Evolutionary conservation across 2,797 vertebrate species (phyloP).

Genomic region (Poecilia picta): DNA sequence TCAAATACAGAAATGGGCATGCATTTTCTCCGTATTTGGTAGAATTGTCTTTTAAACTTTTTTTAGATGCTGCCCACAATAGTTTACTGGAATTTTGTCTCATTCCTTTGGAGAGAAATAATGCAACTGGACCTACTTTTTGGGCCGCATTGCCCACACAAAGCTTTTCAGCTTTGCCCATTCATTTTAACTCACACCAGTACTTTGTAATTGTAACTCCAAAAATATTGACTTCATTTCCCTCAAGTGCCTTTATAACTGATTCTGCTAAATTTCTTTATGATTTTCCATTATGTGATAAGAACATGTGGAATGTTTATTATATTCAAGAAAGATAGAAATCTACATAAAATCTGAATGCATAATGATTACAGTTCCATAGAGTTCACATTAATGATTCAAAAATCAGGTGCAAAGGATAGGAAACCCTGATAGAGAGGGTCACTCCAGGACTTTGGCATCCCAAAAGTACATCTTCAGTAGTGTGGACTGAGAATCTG

Average conservation of each 20-base stretch:
- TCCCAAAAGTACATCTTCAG: background rate
- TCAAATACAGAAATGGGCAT: background rate
- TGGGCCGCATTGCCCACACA: background rate
- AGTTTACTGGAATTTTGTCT: background rate
- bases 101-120: background rate
- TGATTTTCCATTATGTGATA: background rate
- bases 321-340: background rate
- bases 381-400: background rate
- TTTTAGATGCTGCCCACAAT: background rate
- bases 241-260: background rate
- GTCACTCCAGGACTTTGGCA: background rate
- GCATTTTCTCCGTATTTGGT: background rate
- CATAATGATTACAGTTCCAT: background rate
- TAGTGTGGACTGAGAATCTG: background rate
- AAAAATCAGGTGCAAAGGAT: background rate
- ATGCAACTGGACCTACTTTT: background rate
- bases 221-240: background rate
- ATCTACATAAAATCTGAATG: background rate
- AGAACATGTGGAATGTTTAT: background rate
- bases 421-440: background rate
- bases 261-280: background rate
- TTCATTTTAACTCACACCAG: background rate
- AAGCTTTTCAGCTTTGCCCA: background rate
- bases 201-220: background rate
- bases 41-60: background rate